Evolutionary conservation across 2,113 vertebrate species (phyloP).

Genomic region (Rhinopomastus cyanomelas): DNA sequence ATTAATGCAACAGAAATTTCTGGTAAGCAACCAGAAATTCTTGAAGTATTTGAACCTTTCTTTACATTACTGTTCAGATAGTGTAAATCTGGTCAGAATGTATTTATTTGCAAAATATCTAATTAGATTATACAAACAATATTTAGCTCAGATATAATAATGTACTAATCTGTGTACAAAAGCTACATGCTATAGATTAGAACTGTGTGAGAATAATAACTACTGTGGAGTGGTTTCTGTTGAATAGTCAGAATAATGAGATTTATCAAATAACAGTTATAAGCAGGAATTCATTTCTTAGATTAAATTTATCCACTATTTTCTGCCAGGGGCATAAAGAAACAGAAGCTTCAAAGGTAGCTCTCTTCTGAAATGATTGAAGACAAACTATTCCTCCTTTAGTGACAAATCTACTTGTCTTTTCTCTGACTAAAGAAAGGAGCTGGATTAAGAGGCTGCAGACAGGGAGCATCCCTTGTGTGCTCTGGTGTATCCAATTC

Average conservation of each 20-base stretch:
- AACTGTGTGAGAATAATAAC: slow-evolving; percentile 47
- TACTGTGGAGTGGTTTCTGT: background rate
- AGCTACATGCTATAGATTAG: slow-evolving; percentile 44
- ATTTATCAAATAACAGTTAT: slow-evolving; percentile 54
- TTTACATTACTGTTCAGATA: slow-evolving; percentile 1
- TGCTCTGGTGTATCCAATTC: background rate
- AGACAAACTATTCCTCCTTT: slow-evolving; percentile 4
- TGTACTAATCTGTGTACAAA: slow-evolving; percentile 59
- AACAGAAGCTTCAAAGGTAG: slow-evolving; percentile 45
- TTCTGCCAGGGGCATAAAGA: slow-evolving; percentile 33
- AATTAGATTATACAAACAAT: slow-evolving; percentile 41
- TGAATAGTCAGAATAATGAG: slow-evolving; percentile 57
- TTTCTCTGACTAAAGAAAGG: slow-evolving; percentile 1
- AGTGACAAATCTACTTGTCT: slow-evolving; percentile 38
- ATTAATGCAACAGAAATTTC: slow-evolving; percentile 15
- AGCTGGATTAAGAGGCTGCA: background rate
- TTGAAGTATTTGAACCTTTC: slow-evolving; percentile 20
- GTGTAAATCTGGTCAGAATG: background rate
- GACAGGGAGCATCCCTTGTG: background rate
- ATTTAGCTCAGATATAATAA: slow-evolving; percentile 22
- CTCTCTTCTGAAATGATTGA: slow-evolving; percentile 8
- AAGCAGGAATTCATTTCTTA: slow-evolving; percentile 60
- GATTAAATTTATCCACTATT: slow-evolving; percentile 46
- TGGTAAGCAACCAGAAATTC: background rate
- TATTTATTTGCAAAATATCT: slow-evolving; percentile 58